phyloP scores from a whole-genome alignment of 53 echinoderm and acorn worm genomes.

The Apostichopus leukothele region DNA sequence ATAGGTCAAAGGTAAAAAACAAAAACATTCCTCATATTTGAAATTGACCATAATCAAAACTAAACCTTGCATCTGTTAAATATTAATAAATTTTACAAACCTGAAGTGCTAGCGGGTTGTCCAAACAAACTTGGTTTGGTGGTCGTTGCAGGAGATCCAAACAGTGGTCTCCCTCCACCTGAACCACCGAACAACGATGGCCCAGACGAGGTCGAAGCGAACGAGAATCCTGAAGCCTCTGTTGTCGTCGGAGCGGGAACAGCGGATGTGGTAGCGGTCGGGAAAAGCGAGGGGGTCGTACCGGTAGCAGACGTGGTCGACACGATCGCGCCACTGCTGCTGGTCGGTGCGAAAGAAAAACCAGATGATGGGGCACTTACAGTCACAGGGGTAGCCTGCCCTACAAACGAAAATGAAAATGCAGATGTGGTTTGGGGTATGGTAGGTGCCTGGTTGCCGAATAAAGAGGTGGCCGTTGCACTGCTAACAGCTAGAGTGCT shows the following conservation, averaged over 20 bases:
- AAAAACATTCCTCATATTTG: too few species aligned
- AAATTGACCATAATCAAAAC: neutral
- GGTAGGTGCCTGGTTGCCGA: neutral
- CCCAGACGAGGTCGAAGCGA: conserved; percentile 22
- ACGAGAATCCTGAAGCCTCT: conserved; percentile 25
- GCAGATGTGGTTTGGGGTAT: neutral
- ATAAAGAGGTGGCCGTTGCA: conserved; percentile 21
- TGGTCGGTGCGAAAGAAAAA: conserved; percentile 11
- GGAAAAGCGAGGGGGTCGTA: conserved; percentile 15
- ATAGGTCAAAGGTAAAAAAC: too few species aligned
- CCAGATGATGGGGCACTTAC: conserved; percentile 26
- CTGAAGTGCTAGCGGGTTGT: conserved; percentile 24
- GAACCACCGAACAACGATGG: conserved; percentile 32
- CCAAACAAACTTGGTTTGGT: conserved; percentile 37
- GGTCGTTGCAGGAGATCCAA: conserved; percentile 35
- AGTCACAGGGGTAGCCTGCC: neutral
- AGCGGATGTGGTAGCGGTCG: conserved; percentile 2
- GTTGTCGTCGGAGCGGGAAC: conserved; percentile 28
- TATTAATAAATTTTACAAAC: neutral
- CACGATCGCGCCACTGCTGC: neutral
- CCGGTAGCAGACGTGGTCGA: conserved; percentile 18
- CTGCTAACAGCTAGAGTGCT: neutral
- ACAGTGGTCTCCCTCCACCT: conserved; percentile 27
- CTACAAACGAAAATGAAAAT: conserved; percentile 25
- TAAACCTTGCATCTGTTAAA: neutral